Base-by-base conservation (phyloP, 2,888 invertebrate species). In the Agonopterix arenella region DNA sequence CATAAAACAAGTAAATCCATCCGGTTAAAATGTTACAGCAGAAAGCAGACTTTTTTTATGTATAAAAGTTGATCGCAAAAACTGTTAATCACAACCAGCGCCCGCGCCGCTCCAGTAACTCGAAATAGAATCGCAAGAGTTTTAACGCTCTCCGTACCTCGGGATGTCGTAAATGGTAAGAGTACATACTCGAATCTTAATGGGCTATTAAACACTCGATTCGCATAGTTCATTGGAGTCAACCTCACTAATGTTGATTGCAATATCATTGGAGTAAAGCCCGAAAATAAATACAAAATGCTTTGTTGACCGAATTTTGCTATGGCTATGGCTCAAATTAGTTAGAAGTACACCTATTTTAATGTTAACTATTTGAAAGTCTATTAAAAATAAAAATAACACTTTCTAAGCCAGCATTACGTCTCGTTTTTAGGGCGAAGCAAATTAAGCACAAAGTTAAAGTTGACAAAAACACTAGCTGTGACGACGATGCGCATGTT, bases 371-470 rank as follows among this genome's bases (percentile, higher is more conserved):
- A 28, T 28, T 28, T 28, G 28, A 7, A 28, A 28, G 28, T 28
- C 28, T 28, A 28, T 5, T 28, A 28, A 28, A 18, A 28, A 28
- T n/a, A n/a, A n/a, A 18, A 28, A 28, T 28, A 28, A 28, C 28
- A 8, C 43, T 43, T 11, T 11, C 11, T 43, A n/a, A 40, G 40
- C 4, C 9, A 40, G 40, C 58, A 58, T 58, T 46, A 53, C 55
- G 51, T 51, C 55, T 58, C 64, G 43, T 16, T 66, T 68, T 72
- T 69, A 68, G 73, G 70, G 66, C 80, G 68, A 66, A 76, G 70
- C 69, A 73, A 80, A 84, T 82, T 80, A 82, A 73, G 78, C 70
- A 72, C 76, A 73, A 67, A 75, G 76, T 76, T 79, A 73, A 67
- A 75, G 76, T 76, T 79, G 78, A 82, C 83, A 84, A 84, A 83